A percentile compares a stretch with the other conserved stretches of the same genome.
Conservation (phyloP, 2,797 vertebrate species). For the Graptemys geographica region DNA sequence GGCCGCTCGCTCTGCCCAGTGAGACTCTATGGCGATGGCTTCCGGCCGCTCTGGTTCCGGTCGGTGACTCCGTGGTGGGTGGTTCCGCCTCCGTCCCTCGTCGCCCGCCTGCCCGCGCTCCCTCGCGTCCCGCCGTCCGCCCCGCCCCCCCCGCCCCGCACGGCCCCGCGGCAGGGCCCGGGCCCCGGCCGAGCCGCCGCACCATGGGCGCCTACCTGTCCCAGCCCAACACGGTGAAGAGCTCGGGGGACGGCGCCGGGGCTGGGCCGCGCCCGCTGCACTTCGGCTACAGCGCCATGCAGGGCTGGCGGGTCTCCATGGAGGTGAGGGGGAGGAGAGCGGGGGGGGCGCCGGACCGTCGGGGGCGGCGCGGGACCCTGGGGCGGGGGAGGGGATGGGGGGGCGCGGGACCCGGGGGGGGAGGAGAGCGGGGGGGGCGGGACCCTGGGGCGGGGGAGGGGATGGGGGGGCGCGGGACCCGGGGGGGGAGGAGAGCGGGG, state of each 20-base stretch:
- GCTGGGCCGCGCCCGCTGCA: conserved; percentile 79
- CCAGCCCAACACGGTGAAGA: conserved; percentile 95
- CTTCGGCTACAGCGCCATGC: conserved; percentile 94
- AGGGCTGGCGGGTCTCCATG: conserved; percentile 98
- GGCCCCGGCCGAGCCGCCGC: conserved; percentile 6
- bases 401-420: too few relatives aligned
- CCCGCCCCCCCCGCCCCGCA: too few relatives aligned
- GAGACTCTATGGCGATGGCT: background rate
- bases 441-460: background rate
- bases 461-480: background rate
- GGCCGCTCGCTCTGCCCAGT: too few relatives aligned
- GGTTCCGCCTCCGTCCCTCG: background rate
- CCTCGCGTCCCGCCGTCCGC: background rate
- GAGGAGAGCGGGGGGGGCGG: too few relatives aligned
- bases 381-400: too few relatives aligned
- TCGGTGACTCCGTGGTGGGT: conserved; percentile 21
- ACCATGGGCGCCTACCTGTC: conserved; percentile 97
- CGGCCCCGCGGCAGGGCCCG: background rate
- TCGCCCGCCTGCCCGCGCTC: background rate
- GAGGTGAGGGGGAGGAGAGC: conserved; percentile 85
- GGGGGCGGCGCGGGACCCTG: too few relatives aligned
- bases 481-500: too few relatives aligned
- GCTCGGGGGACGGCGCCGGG: conserved; percentile 86
- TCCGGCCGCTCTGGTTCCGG: background rate
- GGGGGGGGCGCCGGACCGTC: too few relatives aligned